phyloP scores from a whole-genome alignment of 92 coral and sea anemone genomes.

The Porites rus region DNA sequence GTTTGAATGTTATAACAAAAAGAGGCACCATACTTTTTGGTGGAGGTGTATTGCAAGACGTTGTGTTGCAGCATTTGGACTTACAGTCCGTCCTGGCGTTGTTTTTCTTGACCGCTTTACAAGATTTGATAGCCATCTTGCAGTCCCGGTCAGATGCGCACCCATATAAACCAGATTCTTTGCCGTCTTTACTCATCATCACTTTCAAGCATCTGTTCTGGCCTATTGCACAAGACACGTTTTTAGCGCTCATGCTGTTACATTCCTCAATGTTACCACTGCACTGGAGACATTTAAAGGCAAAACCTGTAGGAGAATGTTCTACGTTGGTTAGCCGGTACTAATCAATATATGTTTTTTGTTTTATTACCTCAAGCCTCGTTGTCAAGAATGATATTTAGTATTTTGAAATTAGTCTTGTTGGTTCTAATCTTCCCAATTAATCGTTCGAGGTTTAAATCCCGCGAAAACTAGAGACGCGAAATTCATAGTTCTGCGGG shows the following conservation, averaged over 20 bases:
- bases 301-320: not conserved
- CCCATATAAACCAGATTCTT: not conserved
- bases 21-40: not conserved
- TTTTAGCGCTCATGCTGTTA: not conserved
- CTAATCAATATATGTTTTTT: too few species aligned
- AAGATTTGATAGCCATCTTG: not conserved
- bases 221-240: not conserved
- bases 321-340: too few species aligned
- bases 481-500: too few species aligned
- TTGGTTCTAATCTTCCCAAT: too few species aligned
- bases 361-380: too few species aligned
- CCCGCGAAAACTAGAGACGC: too few species aligned
- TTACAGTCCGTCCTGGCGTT: not conserved
- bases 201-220: not conserved
- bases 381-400: too few species aligned
- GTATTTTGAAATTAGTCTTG: too few species aligned
- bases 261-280: not conserved
- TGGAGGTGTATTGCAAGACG: not conserved
- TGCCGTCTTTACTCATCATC: not conserved
- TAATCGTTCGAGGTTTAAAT: too few species aligned
- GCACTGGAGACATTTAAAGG: slow-evolving; percentile 2
- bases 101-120: not conserved
- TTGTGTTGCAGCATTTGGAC: not conserved
- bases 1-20: not conserved
- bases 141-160: slow-evolving; percentile 9